Conservation (phyloP, 2,113 vertebrate species). For the Talpa occidentalis region DNA sequence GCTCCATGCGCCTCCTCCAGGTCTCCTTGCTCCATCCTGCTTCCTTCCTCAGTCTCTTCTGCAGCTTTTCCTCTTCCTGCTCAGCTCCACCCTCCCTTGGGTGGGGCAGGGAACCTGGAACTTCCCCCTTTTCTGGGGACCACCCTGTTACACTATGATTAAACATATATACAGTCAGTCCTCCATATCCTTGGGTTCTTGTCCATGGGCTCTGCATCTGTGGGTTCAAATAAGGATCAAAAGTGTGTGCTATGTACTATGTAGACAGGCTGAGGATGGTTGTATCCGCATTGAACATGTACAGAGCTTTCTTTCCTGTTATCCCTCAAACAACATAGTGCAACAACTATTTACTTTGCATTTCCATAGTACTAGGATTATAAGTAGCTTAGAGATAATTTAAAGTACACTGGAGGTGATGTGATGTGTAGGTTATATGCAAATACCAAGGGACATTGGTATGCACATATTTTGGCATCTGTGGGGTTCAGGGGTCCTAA, state of each 20-base stretch:
- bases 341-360: background rate
- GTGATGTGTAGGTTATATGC: background rate
- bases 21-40: too few species aligned
- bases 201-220: background rate
- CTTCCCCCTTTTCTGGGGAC: too few species aligned
- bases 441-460: background rate
- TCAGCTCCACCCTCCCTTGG: too few species aligned
- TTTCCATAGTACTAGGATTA: background rate
- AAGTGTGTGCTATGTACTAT: background rate
- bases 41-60: too few species aligned
- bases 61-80: too few species aligned
- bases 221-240: background rate
- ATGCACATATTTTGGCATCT: background rate
- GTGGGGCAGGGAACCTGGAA: too few species aligned
- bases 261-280: background rate
- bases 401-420: background rate
- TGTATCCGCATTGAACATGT: background rate
- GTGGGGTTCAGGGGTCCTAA: background rate
- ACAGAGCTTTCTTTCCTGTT: background rate
- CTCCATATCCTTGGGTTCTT: background rate
- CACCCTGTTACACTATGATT: too few species aligned
- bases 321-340: background rate
- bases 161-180: background rate
- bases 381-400: background rate
- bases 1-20: too few species aligned